A percentile compares a stretch with the other conserved stretches of the same genome.
These are phyloP conservation scores for Turritopsis dohrnii DNA, from an alignment of 30 jellyfish, hydroid and myxozoan species.

Conservation along the genomic window DNA sequence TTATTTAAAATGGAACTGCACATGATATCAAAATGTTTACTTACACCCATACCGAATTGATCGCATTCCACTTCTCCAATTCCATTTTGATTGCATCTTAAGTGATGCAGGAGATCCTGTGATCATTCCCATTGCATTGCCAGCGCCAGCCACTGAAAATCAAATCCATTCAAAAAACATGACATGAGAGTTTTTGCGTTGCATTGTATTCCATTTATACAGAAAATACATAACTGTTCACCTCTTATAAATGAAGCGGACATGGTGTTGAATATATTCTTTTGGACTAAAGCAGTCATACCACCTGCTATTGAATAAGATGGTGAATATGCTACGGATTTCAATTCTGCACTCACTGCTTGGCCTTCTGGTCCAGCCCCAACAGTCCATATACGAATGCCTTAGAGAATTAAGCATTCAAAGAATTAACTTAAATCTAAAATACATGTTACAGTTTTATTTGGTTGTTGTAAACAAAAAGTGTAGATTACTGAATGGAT, in stretches of 20 bases:
- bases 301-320: conserved; percentile 76
- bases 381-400: conserved; percentile 65
- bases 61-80: conserved; percentile 69
- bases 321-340: conserved; percentile 64
- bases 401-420: conserved; percentile 9
- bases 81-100: conserved; percentile 67
- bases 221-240: background rate
- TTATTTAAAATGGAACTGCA: background rate
- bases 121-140: conserved; percentile 49
- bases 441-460: too few relatives aligned
- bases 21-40: conserved; percentile 16
- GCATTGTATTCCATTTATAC: background rate
- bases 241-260: conserved; percentile 48
- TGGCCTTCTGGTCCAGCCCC: conserved; percentile 86
- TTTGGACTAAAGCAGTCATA: conserved; percentile 50
- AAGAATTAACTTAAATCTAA: background rate
- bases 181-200: background rate
- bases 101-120: conserved; percentile 58
- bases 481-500: too few relatives aligned
- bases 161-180: background rate
- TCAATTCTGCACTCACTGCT: conserved; percentile 55
- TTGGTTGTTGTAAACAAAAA: too few relatives aligned
- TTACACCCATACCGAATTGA: conserved; percentile 80
- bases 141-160: conserved; percentile 78
- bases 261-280: conserved; percentile 46